Evolutionary conservation across 2,797 vertebrate species (phyloP).

Genomic region (Peromyscus aztecus): DNA sequence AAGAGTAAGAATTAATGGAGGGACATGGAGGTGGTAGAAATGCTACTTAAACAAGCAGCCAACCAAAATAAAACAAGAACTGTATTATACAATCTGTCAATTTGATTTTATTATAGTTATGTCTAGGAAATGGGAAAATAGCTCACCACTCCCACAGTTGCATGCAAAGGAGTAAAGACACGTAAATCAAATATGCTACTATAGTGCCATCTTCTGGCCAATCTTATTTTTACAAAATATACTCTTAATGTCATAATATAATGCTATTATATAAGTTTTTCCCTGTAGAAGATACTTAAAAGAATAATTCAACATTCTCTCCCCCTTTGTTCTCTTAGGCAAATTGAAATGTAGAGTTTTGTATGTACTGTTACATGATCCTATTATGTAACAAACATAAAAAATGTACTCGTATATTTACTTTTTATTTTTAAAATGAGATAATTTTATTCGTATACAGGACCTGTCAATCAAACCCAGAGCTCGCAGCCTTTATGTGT

Average conservation of each 20-base stretch:
- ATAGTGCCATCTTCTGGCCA: conserved; percentile 76
- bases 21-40: background rate
- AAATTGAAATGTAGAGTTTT: conserved; percentile 12
- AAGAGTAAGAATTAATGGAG: background rate
- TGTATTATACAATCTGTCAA: background rate
- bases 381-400: background rate
- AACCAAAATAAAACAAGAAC: conserved; percentile 1
- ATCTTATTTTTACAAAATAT: background rate
- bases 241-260: background rate
- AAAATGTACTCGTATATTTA: background rate
- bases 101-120: background rate
- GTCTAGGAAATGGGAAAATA: background rate
- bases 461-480: background rate
- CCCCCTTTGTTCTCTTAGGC: background rate
- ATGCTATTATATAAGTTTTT: background rate
- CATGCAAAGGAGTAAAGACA: background rate
- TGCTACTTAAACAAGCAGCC: background rate
- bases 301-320: background rate
- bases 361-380: background rate
- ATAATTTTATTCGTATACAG: background rate
- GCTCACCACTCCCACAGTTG: background rate
- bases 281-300: background rate
- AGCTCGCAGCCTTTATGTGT: background rate
- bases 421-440: background rate
- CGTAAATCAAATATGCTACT: background rate